phyloP scores from a whole-genome alignment of 2,113 vertebrate species.

The Dendropsophus ebraccatus region DNA sequence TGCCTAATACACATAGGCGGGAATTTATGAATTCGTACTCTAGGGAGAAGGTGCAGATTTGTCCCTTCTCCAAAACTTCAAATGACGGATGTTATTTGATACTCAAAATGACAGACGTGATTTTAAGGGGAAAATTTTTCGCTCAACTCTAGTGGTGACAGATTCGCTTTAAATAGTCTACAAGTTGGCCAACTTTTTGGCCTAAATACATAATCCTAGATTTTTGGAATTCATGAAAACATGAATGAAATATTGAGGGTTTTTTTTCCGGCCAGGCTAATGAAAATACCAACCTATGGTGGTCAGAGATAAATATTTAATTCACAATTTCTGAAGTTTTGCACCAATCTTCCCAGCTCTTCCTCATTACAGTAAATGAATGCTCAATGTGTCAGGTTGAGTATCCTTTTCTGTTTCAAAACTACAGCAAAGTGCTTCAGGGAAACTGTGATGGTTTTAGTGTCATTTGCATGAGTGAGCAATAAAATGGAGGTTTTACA shows the following conservation, averaged over 20 bases:
- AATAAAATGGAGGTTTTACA: conserved; percentile 46
- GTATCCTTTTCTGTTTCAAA: conserved; percentile 53
- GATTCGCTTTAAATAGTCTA: too few species aligned
- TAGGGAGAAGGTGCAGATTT: too few species aligned
- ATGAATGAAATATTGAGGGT: neutral
- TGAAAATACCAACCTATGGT: neutral
- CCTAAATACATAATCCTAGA: too few species aligned
- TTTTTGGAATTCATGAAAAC: too few species aligned
- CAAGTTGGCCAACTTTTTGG: too few species aligned
- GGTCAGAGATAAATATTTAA: neutral
- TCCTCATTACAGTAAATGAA: conserved; percentile 53
- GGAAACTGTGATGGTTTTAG: conserved; percentile 51
- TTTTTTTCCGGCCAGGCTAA: neutral
- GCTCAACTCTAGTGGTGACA: too few species aligned
- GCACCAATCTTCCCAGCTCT: conserved; percentile 10
- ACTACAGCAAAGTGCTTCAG: conserved; percentile 52
- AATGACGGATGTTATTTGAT: too few species aligned
- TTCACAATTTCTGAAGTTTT: conserved; percentile 15
- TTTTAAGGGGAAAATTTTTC: too few species aligned
- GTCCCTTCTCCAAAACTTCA: too few species aligned
- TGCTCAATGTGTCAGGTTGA: conserved; percentile 46
- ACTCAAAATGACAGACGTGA: too few species aligned
- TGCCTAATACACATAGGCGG: too few species aligned
- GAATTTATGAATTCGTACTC: too few species aligned
- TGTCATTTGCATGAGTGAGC: conserved; percentile 56